Base-by-base conservation (phyloP, 2,888 invertebrate genomes). In the Mystacides longicornis region DNA sequence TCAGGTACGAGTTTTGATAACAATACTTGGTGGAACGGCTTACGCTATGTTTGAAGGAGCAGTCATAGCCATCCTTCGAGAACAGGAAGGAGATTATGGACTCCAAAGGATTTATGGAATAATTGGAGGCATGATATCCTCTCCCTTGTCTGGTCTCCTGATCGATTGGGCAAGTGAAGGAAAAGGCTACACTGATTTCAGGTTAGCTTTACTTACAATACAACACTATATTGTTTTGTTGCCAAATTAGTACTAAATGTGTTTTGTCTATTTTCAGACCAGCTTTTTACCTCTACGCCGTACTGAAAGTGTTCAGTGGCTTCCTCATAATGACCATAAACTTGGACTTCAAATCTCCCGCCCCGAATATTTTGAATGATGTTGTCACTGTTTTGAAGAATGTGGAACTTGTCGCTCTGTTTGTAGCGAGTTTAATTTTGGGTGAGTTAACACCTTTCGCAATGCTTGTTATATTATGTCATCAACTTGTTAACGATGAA, bases 31-130 rank as follows among this genome's bases (percentile, higher is more conserved):
- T 42, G 86, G 87, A 0, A 87, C 87, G 1, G 82, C 85, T 0
- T 87, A 86, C 67, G 86, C 87, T 22, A 87, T 89, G 85, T 88
- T 88, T 66, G 87, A 88, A 69, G 86, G 87, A 1, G 89, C 88
- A 1, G 87, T 86, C 2, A 85, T 89, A 56, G 85, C 87, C 3
- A 85, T 88, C 63, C 72, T 88, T 55, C 72, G 86, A 56, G 86
- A 87, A 64, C 85, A 87, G 65, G 80, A 83, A 62, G 88, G 87
- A 0, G 88, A 88, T 71, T 88, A 88, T 64, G 89, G 88, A 0
- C 71, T 88, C 60, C 88, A 88, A 71, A 74, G 86, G 55, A 82
- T 87, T 55, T 88, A 86, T 66, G 87, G 86, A 33, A 85, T 83
- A 57, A 78, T 88, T 58, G 88, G 88, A 1, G 86, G 86, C 22